A percentile compares a stretch with the other conserved stretches of the same genome.
These are phyloP conservation scores for Biston betularia DNA, from an alignment of 2,888 invertebrate genomes.

Conservation along the genomic window DNA sequence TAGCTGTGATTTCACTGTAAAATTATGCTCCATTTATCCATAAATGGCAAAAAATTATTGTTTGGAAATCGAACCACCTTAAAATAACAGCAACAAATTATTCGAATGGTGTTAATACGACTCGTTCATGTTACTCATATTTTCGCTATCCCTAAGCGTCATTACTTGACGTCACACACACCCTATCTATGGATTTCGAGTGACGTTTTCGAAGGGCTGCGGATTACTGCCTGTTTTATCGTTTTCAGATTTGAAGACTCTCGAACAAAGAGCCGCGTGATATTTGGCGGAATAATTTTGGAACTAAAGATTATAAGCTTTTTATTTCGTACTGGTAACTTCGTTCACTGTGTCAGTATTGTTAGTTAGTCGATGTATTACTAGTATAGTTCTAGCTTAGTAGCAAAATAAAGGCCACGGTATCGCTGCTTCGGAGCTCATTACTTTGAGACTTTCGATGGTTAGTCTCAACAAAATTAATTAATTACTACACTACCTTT, in stretches of 20 bases:
- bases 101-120: background rate
- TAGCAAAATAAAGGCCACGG: no score
- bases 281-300: constrained; percentile 11
- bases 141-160: constrained; percentile 36
- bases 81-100: background rate
- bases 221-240: constrained; percentile 33
- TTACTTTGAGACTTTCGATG: no score
- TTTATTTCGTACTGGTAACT: background rate
- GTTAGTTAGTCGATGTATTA: no score
- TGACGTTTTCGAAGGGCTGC: constrained; percentile 24
- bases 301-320: background rate
- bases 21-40: no score
- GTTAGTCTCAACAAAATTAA: no score
- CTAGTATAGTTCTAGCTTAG: no score
- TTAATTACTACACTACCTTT: no score
- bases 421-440: no score
- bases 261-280: constrained; percentile 10
- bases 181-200: constrained; percentile 36
- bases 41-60: no score
- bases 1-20: no score
- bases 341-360: background rate
- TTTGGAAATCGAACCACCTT: no score
- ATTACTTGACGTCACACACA: constrained; percentile 55
- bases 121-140: constrained; percentile 1
- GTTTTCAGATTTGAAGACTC: constrained; percentile 25